These are phyloP conservation scores for Macroramphosus scolopax DNA, from an alignment of 2,797 vertebrate species.

Conservation along the genomic window DNA sequence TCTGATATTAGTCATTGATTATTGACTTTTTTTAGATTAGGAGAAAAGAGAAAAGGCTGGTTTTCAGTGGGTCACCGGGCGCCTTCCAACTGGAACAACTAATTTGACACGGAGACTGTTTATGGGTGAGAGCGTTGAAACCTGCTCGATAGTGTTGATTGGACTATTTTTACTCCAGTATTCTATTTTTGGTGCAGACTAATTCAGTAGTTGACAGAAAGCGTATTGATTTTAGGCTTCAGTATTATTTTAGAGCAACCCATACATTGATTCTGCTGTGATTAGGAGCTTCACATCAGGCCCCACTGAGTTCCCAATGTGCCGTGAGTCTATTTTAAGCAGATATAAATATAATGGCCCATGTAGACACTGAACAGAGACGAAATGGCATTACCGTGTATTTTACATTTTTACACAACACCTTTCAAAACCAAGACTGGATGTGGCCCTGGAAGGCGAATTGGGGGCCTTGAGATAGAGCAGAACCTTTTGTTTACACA, in stretches of 20 bases:
- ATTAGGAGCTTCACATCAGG: slow-evolving; percentile 30
- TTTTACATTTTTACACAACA: slow-evolving; percentile 70
- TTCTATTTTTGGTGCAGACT: slow-evolving; percentile 54
- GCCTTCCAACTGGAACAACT: slow-evolving; percentile 45
- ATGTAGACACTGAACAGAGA: slow-evolving; percentile 64
- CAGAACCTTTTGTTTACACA: slow-evolving; percentile 80
- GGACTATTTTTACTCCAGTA: slow-evolving; percentile 56
- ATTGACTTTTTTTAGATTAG: slow-evolving; percentile 65
- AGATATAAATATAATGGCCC: slow-evolving; percentile 42
- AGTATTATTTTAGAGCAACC: slow-evolving; percentile 44
- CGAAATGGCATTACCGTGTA: slow-evolving; percentile 57
- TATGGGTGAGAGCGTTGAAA: slow-evolving; percentile 39
- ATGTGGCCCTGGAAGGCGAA: slow-evolving; percentile 76
- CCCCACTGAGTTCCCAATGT: no score
- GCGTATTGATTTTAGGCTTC: slow-evolving; percentile 39
- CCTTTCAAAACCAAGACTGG: slow-evolving; percentile 75
- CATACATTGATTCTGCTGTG: slow-evolving; percentile 25
- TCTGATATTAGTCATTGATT: slow-evolving; percentile 46
- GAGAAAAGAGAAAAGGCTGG: slow-evolving; percentile 53
- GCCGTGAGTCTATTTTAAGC: slow-evolving; percentile 61
- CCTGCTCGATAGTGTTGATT: slow-evolving; percentile 50
- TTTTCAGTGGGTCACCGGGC: slow-evolving; percentile 51
- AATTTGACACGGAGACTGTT: slow-evolving; percentile 43
- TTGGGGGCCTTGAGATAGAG: slow-evolving; percentile 71
- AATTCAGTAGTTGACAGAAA: slow-evolving; percentile 45